A percentile compares a stretch with the other conserved stretches of the same genome.
Conservation (phyloP, 2,888 invertebrate genomes). For the Hyalella azteca region DNA sequence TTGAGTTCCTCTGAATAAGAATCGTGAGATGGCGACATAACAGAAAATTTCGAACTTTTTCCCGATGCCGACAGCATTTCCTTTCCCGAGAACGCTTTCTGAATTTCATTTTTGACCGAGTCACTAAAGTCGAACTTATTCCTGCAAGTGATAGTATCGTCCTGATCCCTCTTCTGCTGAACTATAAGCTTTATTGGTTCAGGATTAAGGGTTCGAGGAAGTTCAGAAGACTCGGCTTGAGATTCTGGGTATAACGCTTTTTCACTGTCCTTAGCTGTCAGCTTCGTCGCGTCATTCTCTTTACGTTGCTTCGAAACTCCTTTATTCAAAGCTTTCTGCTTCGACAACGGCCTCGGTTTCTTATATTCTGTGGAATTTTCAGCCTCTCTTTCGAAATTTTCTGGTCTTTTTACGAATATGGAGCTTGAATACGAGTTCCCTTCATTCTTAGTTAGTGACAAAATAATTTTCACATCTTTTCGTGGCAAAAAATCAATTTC, state of each 20-base stretch:
- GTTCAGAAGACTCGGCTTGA: background rate
- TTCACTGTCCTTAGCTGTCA: background rate
- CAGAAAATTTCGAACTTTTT: background rate
- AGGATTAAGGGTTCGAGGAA: background rate
- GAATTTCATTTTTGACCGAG: background rate
- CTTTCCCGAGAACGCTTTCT: background rate
- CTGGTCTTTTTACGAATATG: background rate
- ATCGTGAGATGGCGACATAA: conserved; percentile 11
- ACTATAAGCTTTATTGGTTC: too few relatives aligned
- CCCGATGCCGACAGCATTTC: background rate
- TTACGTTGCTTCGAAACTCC: background rate
- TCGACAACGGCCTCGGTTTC: background rate
- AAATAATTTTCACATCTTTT: background rate
- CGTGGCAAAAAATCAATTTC: background rate
- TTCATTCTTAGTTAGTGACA: conserved; percentile 2
- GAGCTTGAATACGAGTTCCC: background rate
- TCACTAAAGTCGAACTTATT: background rate
- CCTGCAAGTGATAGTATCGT: background rate
- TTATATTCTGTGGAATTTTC: background rate
- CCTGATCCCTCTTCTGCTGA: background rate
- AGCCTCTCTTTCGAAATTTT: background rate
- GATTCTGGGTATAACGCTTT: too few relatives aligned
- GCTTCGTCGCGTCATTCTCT: background rate
- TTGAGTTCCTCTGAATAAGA: conserved; percentile 18
- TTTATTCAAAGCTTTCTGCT: too few relatives aligned